phyloP scores from a whole-genome alignment of 2,113 vertebrate genomes.

The Melanerpes formicivorus region DNA sequence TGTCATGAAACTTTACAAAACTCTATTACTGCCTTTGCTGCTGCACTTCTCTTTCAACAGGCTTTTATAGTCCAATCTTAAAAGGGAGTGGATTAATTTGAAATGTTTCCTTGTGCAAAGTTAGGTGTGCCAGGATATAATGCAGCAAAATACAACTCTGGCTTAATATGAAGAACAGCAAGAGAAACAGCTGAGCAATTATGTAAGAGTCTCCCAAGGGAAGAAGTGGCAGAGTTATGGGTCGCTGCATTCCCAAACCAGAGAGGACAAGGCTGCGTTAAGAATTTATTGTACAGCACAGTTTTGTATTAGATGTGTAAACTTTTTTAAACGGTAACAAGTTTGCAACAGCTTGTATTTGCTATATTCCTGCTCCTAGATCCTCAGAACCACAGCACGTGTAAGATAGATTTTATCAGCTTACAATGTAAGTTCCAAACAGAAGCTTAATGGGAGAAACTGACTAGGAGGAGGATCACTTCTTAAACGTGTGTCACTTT shows the following conservation, averaged over 20 bases:
- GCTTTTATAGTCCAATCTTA: neutral
- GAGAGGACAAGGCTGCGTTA: neutral
- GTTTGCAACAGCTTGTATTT: neutral
- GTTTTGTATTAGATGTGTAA: neutral
- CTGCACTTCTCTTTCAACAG: neutral
- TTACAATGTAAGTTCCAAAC: neutral
- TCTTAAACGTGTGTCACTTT: neutral
- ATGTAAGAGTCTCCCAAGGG: neutral
- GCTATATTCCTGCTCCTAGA: neutral
- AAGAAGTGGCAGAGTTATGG: slow-evolving; percentile 11
- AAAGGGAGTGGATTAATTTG: neutral
- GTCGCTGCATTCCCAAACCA: neutral
- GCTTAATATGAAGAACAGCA: neutral
- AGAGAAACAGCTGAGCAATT: slow-evolving; percentile 50
- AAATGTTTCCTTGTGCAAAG: neutral
- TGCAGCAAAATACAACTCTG: slow-evolving; percentile 11
- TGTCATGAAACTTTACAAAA: neutral
- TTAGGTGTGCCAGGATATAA: neutral
- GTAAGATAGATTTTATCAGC: neutral
- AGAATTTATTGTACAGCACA: neutral
- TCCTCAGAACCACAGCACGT: neutral
- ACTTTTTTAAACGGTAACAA: neutral
- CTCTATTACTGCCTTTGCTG: neutral
- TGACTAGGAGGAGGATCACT: neutral
- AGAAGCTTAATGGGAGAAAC: neutral